Base-by-base conservation (phyloP, 2,888 invertebrate genomes). In the Taenaris catops region DNA sequence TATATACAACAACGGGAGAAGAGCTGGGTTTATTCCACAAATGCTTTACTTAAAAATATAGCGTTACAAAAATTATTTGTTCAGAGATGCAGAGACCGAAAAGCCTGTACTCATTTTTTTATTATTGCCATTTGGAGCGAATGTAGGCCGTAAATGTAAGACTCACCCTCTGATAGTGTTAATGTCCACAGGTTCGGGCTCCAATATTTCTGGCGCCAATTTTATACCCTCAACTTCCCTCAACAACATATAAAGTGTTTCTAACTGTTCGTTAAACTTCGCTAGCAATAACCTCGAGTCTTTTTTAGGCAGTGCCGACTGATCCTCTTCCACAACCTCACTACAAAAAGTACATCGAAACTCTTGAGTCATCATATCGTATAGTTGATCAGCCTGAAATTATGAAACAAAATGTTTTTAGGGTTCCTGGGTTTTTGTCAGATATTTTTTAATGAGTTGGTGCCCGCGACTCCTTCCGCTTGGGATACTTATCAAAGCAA, bases 141-240 rank as follows among this genome's bases (percentile, higher is more conserved):
- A n/a, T n/a, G n/a, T n/a, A n/a, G n/a, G n/a, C n/a, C n/a, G n/a
- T n/a, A n/a, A n/a, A n/a, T n/a, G n/a, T n/a, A n/a, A 6, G 1
- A 34, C 48, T 33, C 68, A 91, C 89, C 94, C 95, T 87, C 93
- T 84, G 53, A 96, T 95, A 4, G 94, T 93, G 61, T 94, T 95
- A 35, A 95, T 94, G 63, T 95, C 95, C 0, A 95, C 94, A 8
- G 96, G 96, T 79, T 98, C 98, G 0, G 98, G 98, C 73, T 98
- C 98, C 44, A 98, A 83, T 56, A 98, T 92, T 76, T 97, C 96
- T 4, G 97, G 96, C 4, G 98, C 92, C 47, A 98, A 76, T 83
- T 95, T 96, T 26, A 98, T 95, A 49, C 96, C 96, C 74, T 98
- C 97, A 1, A 96, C 96, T 75, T 96, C 95, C 60, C 95, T 90